These are phyloP conservation scores for Gulo gulo DNA, from an alignment of 2,113 vertebrate genomes.

Conservation along the genomic window DNA sequence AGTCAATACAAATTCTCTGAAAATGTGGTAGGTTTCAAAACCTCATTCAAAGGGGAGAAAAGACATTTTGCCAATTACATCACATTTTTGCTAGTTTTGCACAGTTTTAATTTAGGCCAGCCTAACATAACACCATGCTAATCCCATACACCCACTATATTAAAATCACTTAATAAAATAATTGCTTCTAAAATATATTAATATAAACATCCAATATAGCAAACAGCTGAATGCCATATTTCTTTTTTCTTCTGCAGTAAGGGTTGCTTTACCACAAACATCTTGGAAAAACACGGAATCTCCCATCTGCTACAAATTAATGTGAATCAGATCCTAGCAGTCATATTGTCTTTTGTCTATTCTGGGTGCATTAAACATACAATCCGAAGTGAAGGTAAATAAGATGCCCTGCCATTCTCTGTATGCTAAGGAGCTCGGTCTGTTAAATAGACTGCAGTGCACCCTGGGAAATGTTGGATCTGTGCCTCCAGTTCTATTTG, in stretches of 20 bases:
- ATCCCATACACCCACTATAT: constrained; percentile 29
- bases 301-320: constrained; percentile 76
- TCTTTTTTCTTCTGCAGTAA: constrained; percentile 43
- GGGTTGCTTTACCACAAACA: constrained; percentile 57
- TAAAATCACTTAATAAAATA: constrained; percentile 65
- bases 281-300: constrained; percentile 58
- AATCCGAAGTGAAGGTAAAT: constrained; percentile 62
- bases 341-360: constrained; percentile 76
- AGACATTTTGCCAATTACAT: constrained; percentile 38
- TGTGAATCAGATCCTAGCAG: constrained; percentile 71
- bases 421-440: constrained; percentile 65
- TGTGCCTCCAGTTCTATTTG: constrained; percentile 71
- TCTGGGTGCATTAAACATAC: constrained; percentile 57
- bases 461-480: constrained; percentile 66
- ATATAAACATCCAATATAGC: constrained; percentile 60
- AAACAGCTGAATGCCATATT: constrained; percentile 68
- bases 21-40: constrained; percentile 50
- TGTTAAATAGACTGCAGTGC: constrained; percentile 72
- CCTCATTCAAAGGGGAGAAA: constrained; percentile 36
- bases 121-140: constrained; percentile 59
- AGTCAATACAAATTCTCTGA: constrained; percentile 40
- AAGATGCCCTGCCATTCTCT: constrained; percentile 49
- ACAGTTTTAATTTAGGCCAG: constrained; percentile 44
- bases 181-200: constrained; percentile 61
- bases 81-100: constrained; percentile 46